Evolutionary conservation across 2,113 vertebrate species (phyloP), one percentile per base, ranked within the genome.

Genomic region (Elaphurus davidianus): DNA sequence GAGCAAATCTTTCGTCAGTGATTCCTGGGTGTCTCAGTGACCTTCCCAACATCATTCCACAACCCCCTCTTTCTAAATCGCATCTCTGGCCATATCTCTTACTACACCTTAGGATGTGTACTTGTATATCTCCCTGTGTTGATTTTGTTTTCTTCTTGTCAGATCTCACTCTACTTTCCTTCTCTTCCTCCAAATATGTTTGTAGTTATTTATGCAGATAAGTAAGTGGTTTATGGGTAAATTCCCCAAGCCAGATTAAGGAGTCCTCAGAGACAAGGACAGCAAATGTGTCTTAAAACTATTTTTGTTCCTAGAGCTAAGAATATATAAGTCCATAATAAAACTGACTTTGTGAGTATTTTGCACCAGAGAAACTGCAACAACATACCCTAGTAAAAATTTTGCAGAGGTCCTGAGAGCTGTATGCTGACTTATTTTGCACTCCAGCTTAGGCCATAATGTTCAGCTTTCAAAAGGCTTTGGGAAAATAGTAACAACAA

Each of bases 51-150:
- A 43, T 82, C 25, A 23, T 81, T 82, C 14, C 19, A 23, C 67
- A 64, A 23, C 23, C 13, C 23, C 47, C n/a, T 2, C 78, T 91
- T 78, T 25, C 59, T 86, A 93, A 78, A n/a, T 3, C 11, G 76
- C 27, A 59, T 81, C 33, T 55, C 59, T 87, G 59, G 33, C 67
- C 40, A 7, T 54, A 25, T 87, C 55, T 82, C 12, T 93, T 92
- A 16, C 5, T 71, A 4, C 1, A n/a, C 3, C 21, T 16, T 52
- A 71, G 2, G 5, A 1, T 7, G 4, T 16, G 5, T 6, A 2
- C 10, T 52, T 90, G 47, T n/a, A 3, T 1, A 28, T 45, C 1
- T 92, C 16, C 62, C 43, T 62, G 17, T 52, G n/a, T 33, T 84
- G 15, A 1, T 23, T 92, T 59, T 30, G 27, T 81, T 91, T 30